phyloP scores from a whole-genome alignment of 2,888 invertebrate species.

The Plebejus melissa region DNA sequence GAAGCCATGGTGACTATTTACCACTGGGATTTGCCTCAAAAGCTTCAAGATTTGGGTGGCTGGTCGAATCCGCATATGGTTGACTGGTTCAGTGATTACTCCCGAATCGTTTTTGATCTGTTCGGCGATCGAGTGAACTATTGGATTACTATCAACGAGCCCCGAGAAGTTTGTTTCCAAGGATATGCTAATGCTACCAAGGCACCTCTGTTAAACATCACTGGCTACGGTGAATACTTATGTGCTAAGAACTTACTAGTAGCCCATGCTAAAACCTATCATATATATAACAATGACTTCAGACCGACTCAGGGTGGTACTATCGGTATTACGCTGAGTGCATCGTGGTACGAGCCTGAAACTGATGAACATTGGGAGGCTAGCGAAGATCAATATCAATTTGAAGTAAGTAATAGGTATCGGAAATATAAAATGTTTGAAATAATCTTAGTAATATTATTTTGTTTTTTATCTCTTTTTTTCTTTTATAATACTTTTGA shows the following conservation, averaged over 20 bases:
- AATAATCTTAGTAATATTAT: too few relatives aligned
- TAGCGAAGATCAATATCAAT: slow-evolving; percentile 68
- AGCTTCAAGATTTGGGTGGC: slow-evolving; percentile 69
- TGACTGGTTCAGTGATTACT: slow-evolving; percentile 58
- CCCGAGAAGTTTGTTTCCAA: slow-evolving; percentile 45
- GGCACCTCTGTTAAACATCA: slow-evolving; percentile 46
- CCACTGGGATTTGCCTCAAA: slow-evolving; percentile 66
- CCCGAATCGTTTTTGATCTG: slow-evolving; percentile 48
- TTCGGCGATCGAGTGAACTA: slow-evolving; percentile 58
- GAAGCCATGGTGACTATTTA: slow-evolving; percentile 73
- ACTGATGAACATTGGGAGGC: slow-evolving; percentile 53
- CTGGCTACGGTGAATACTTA: slow-evolving; percentile 60
- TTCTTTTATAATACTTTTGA: too few relatives aligned
- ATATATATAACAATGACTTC: slow-evolving; percentile 48
- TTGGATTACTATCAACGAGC: slow-evolving; percentile 78
- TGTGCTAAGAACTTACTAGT: slow-evolving; percentile 60
- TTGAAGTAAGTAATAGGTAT: slow-evolving; percentile 50
- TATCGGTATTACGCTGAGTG: slow-evolving; percentile 39
- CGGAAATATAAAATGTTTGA: too few relatives aligned
- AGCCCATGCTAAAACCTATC: slow-evolving; percentile 69
- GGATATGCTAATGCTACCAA: slow-evolving; percentile 56
- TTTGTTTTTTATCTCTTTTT: too few relatives aligned
- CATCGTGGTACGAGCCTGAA: slow-evolving; percentile 52
- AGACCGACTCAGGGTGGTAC: slow-evolving; percentile 43
- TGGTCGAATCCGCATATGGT: slow-evolving; percentile 55